Percentiles rank a stretch among this genome's conserved stretches.
Conservation (phyloP, 2,797 vertebrate genomes). For the Poecile montanus region DNA sequence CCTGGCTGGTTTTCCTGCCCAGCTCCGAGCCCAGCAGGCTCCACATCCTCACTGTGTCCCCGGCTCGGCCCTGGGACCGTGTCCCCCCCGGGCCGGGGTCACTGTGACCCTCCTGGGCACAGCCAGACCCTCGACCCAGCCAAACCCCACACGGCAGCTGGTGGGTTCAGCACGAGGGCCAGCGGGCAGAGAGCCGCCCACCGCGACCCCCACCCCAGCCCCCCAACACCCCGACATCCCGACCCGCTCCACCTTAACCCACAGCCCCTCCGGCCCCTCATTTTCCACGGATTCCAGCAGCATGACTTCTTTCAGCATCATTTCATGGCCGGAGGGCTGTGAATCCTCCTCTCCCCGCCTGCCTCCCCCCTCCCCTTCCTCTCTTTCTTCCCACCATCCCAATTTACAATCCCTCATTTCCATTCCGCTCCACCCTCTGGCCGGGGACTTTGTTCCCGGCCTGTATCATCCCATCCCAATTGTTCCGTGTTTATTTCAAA, state of each 20-base stretch:
- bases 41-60: fast-evolving
- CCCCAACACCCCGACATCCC: not conserved
- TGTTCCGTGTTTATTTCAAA: slow-evolving; percentile 62
- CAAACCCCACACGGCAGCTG: not conserved
- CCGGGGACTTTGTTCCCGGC: slow-evolving; percentile 36
- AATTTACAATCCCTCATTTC: slow-evolving; percentile 38
- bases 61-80: fast-evolving
- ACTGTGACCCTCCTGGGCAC: not conserved
- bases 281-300: slow-evolving; percentile 43
- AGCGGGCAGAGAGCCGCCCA: not conserved
- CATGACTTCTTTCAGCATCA: slow-evolving; percentile 20
- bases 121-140: not conserved
- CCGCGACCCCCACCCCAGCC: not conserved
- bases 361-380: not conserved
- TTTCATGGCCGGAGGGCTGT: not conserved
- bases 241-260: not conserved
- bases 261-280: not conserved
- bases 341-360: not conserved
- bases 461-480: slow-evolving; percentile 44
- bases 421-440: slow-evolving; percentile 46
- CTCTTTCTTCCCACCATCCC: slow-evolving; percentile 4
- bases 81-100: fast-evolving
- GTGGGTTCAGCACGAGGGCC: not conserved
- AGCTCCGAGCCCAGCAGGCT: fast-evolving
- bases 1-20: not conserved